Percentiles rank a stretch among this genome's conserved stretches.
phyloP scores from a whole-genome alignment of 2,797 vertebrate genomes.

The Pelobates cultripes region DNA sequence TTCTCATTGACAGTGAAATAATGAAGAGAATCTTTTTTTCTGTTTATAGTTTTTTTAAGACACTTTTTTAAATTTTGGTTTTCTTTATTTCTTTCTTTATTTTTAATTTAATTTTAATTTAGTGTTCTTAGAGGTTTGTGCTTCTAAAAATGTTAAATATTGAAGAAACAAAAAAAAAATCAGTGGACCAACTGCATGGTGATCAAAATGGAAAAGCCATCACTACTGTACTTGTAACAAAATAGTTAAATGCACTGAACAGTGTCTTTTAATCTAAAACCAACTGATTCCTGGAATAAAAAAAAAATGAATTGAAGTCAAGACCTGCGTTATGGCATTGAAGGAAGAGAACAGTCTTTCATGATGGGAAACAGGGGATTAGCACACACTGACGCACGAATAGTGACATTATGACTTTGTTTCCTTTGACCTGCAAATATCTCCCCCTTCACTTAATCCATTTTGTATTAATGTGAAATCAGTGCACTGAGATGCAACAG shows the following conservation, averaged over 20 bases:
- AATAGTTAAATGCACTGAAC: background rate
- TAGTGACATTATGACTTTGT: background rate
- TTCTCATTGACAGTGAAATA: background rate
- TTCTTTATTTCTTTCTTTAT: too few relatives aligned
- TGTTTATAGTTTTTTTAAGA: too few relatives aligned
- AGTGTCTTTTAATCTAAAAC: background rate
- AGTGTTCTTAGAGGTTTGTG: too few relatives aligned
- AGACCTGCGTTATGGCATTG: background rate
- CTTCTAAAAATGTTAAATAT: too few relatives aligned
- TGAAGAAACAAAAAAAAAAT: too few relatives aligned
- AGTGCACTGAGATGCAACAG: background rate
- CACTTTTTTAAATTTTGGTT: too few relatives aligned
- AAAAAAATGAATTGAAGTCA: background rate
- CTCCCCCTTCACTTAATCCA: background rate
- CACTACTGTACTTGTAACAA: background rate
- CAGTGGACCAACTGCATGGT: too few relatives aligned
- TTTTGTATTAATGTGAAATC: background rate
- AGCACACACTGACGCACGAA: background rate
- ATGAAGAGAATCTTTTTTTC: background rate
- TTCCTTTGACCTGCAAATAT: background rate
- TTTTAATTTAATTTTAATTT: too few relatives aligned
- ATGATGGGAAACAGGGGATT: background rate
- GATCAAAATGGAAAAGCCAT: background rate
- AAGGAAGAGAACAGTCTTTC: background rate
- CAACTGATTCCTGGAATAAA: background rate